These are phyloP conservation scores for Subacronicta megacephala DNA, from an alignment of 2,888 invertebrate genomes.

Conservation along the genomic window DNA sequence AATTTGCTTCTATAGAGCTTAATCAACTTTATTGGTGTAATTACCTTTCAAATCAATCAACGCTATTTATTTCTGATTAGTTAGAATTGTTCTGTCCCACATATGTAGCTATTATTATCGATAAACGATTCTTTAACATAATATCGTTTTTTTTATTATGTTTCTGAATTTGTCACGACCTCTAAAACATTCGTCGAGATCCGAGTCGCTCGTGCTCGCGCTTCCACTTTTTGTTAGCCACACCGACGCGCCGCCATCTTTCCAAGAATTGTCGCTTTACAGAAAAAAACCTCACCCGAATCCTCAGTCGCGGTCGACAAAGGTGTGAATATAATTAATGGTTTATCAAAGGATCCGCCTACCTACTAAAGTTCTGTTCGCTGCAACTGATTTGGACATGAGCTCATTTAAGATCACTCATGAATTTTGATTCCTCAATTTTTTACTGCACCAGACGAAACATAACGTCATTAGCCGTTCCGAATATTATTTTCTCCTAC, in stretches of 20 bases:
- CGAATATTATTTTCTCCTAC: slow-evolving; percentile 61
- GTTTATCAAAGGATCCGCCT: slow-evolving; percentile 82
- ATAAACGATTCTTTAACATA: slow-evolving; percentile 40
- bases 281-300: slow-evolving; percentile 66
- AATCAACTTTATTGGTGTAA: slow-evolving; percentile 5
- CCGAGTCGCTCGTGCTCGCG: slow-evolving; percentile 76
- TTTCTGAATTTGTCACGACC: slow-evolving; percentile 68
- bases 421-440: slow-evolving; percentile 49
- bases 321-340: slow-evolving; percentile 89
- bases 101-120: slow-evolving; percentile 36
- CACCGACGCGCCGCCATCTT: slow-evolving; percentile 71
- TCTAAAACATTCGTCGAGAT: slow-evolving; percentile 68
- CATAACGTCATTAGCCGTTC: slow-evolving; percentile 52
- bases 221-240: slow-evolving; percentile 73
- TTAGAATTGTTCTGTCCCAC: slow-evolving; percentile 20
- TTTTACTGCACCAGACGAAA: slow-evolving; percentile 43
- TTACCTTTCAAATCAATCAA: slow-evolving; percentile 14
- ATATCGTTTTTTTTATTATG: slow-evolving; percentile 50
- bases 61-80: slow-evolving; percentile 24
- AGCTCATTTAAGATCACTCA: slow-evolving; percentile 62
- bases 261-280: slow-evolving; percentile 79
- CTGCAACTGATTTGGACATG: slow-evolving; percentile 69
- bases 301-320: slow-evolving; percentile 69
- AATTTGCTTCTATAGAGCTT: not conserved
- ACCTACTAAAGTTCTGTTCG: slow-evolving; percentile 59